Percentiles rank a stretch among this genome's conserved stretches.
Evolutionary conservation across 2,797 vertebrate genomes (phyloP).

Genomic region (Mionectes olivaceus): DNA sequence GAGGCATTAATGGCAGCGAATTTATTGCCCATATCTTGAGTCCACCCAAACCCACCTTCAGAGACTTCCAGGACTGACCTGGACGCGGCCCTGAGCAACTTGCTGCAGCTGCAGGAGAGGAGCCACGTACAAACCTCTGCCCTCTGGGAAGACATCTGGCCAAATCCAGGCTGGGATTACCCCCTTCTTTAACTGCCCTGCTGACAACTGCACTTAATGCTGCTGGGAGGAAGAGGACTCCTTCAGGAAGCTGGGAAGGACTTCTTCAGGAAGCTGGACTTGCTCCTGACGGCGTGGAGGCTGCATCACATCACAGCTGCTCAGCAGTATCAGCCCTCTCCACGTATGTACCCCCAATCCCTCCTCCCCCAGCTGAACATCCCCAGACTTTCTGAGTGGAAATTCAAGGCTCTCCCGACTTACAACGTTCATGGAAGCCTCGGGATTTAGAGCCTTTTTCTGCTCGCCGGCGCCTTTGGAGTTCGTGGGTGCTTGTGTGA

Average conservation of each 20-base stretch:
- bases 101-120: not conserved
- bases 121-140: not conserved
- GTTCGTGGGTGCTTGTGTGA: not conserved
- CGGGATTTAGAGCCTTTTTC: not conserved
- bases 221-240: not conserved
- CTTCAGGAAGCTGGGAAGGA: not conserved
- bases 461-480: not conserved
- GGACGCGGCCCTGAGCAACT: fast-evolving
- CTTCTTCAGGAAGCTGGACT: not conserved
- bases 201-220: not conserved
- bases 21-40: fast-evolving
- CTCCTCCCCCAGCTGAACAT: not conserved
- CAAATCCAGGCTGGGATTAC: not conserved
- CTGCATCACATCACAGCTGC: fast-evolving
- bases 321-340: not conserved
- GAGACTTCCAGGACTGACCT: not conserved
- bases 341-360: no score
- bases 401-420: not conserved
- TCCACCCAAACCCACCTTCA: not conserved
- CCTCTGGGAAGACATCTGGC: not conserved
- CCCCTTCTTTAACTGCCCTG: not conserved
- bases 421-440: conserved; percentile 53
- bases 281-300: not conserved
- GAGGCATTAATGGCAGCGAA: not conserved
- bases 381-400: not conserved